phyloP scores from a whole-genome alignment of 2,113 vertebrate species.

The Chelonoidis abingdonii region DNA sequence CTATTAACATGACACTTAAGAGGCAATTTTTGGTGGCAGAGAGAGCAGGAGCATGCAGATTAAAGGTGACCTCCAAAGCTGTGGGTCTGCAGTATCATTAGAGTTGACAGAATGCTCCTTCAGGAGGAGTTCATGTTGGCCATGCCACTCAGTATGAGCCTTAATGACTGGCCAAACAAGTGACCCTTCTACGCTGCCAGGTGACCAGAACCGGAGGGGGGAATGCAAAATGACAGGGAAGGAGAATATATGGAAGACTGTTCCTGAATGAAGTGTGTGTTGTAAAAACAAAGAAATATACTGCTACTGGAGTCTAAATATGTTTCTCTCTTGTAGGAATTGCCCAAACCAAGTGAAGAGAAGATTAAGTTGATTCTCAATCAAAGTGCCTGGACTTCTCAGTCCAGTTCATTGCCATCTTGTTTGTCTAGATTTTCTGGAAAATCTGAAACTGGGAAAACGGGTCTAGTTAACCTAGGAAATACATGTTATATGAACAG shows the following conservation, averaged over 20 bases:
- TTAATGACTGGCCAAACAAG: neutral
- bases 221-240: neutral
- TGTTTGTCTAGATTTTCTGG: conserved; percentile 90
- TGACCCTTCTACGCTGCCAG: fast-evolving
- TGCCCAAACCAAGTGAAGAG: conserved; percentile 93
- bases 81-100: neutral
- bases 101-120: neutral
- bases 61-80: neutral
- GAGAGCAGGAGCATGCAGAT: neutral
- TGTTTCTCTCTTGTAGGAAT: conserved; percentile 81
- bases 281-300: neutral
- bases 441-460: conserved; percentile 98
- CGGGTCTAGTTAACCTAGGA: conserved; percentile 95
- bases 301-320: neutral
- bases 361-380: conserved; percentile 95
- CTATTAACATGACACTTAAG: neutral
- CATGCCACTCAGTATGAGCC: neutral
- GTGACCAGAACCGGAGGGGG: neutral
- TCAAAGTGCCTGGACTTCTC: conserved; percentile 99
- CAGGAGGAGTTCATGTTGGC: neutral
- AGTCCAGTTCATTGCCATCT: conserved; percentile 92
- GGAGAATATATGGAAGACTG: neutral
- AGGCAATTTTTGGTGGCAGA: neutral
- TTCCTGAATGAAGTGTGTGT: neutral
- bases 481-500: conserved; percentile 99